A percentile compares a stretch with the other conserved stretches of the same genome.
phyloP scores from a whole-genome alignment of 2,888 invertebrate genomes.

The Anarsia innoxiella region DNA sequence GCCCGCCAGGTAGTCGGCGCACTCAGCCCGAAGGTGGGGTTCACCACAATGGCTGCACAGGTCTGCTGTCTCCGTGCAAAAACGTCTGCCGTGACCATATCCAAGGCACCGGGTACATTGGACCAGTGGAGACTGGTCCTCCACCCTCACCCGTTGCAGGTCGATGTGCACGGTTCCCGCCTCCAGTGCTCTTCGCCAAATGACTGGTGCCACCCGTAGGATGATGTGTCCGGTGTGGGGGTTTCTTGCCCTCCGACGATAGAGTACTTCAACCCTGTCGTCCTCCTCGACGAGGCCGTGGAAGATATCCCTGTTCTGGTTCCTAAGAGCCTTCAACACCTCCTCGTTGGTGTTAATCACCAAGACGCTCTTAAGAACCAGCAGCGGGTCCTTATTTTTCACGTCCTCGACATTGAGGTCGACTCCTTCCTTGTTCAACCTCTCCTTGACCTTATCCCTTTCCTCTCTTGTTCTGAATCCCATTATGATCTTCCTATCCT shows the following conservation, averaged over 20 bases:
- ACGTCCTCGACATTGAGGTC: not conserved
- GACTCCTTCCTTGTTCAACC: no score
- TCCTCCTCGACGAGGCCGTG: not conserved
- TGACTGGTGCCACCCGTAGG: not conserved
- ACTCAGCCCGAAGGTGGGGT: constrained; percentile 12
- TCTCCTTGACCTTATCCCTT: not conserved
- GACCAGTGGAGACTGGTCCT: constrained; percentile 18
- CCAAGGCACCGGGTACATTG: constrained; percentile 20
- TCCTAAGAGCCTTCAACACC: not conserved
- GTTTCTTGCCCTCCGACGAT: not conserved
- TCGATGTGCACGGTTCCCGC: not conserved
- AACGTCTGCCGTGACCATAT: constrained; percentile 15
- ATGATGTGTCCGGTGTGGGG: not conserved
- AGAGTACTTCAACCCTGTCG: not conserved
- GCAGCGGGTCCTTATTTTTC: constrained; percentile 3
- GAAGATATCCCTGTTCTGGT: not conserved
- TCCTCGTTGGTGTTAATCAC: not conserved
- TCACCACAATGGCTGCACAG: constrained; percentile 22
- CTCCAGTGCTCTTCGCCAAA: not conserved
- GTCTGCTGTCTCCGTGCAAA: constrained; percentile 15
- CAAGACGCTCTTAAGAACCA: not conserved
- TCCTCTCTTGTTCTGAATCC: constrained; percentile 10
- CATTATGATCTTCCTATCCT: constrained; percentile 13
- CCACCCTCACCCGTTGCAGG: not conserved
- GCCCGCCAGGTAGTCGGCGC: constrained; percentile 6